Evolutionary conservation across 92 coral and sea anemone genomes (phyloP), one percentile per base, ranked within the genome.

Genomic region (Porites evermanni): DNA sequence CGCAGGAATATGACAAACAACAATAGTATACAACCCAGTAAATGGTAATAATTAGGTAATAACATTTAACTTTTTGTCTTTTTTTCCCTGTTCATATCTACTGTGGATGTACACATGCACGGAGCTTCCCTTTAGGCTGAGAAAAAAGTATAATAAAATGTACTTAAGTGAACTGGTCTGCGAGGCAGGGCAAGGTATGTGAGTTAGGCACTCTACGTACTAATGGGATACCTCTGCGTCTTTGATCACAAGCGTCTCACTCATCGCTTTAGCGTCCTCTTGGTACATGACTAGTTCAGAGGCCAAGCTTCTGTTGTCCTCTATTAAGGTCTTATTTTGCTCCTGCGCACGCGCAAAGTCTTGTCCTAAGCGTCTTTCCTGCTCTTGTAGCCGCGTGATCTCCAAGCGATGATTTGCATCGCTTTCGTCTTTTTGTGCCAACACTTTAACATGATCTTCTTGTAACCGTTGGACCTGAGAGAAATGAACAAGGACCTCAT

Each of bases 191-290:
- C 47, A 38, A 38, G 47, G 47, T 38, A 38, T 38, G 47, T 6
- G 47, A 38, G 0, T 38, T 38, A 6, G 47, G 47, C 6, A 38
- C 47, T 38, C 47, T 38, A 38, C 47, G 47, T 38, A 38, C 47
- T 38, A 38, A 38, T 38, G 72, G 1, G 58, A 17, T 87, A 97
- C 99, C 96, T 97, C 99, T 10, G 99, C 98, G 60, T 97, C 99
- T 70, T 97, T 97, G 32, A 97, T 97, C 21, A 97, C 97, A 53
- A 97, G 84, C 2, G 94, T 88, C 84, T 97, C 99, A 61, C 87
- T 93, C 29, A 93, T 92, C 21, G 90, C 86, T 85, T 95, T 92
- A 53, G 93, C 78, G 10, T 97, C 97, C 20, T 97, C 98, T 47
- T 93, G 95, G 71, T 90, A 88, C 67, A 90, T 83, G 51, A 67